Evolutionary conservation across 2,888 invertebrate species (phyloP), one percentile per base, ranked within the genome.

Genomic region (Hemistola chrysoprasaria): DNA sequence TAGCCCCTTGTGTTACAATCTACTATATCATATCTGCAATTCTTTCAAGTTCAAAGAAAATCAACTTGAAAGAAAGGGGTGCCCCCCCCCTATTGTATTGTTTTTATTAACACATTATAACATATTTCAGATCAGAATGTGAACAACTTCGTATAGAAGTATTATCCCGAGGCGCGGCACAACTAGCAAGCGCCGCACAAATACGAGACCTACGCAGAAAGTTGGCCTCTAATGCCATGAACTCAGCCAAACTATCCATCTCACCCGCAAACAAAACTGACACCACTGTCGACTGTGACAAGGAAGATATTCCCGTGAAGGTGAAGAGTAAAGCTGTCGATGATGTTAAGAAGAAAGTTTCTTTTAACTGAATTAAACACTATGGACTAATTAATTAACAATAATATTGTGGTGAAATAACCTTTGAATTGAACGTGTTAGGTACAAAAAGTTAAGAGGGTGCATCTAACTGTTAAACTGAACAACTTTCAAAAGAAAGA

Each of bases 311-410:
- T 48, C 40, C 33, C 22, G 40, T 65, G 41, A 16, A 16, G 4
- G 3, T 16, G 3, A 16, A 16, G 4, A 51, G 53, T 0, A 68
- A 56, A 50, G 23, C 55, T 2, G 35, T 59, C 0, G 34, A 52
- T 0, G 68, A 54, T 24, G 44, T 51, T 1, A 65, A 52, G 40
- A 57, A 40, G 28, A 72, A 85, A 77, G 86, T 87, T 20, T 78
- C 76, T 0, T 87, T 87, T 54, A 80, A 80, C 62, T 85, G 50
- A 62, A n/a, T n/a, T n/a, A n/a, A n/a, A n/a, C n/a, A n/a, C n/a
- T n/a, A n/a, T n/a, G n/a, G n/a, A n/a, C n/a, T n/a, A n/a, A n/a
- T n/a, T n/a, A n/a, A n/a, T n/a, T n/a, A n/a, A n/a, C n/a, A n/a
- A n/a, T n/a, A n/a, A n/a, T n/a, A n/a, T n/a, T n/a, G n/a, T n/a